phyloP scores from a whole-genome alignment of 2,888 invertebrate genomes.

The Machimus rusticus region DNA sequence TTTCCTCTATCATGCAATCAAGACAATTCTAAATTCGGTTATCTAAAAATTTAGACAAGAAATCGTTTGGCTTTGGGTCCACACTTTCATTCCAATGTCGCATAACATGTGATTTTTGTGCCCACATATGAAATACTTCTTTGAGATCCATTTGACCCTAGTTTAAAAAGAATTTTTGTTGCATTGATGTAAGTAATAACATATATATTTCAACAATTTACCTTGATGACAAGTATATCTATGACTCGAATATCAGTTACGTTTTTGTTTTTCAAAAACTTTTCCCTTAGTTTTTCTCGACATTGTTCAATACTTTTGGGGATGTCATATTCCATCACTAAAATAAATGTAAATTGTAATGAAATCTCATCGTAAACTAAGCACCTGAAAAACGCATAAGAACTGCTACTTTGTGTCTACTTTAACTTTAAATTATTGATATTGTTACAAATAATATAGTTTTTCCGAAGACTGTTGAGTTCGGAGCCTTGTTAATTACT shows the following conservation, averaged over 20 bases:
- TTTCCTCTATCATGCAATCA: background rate
- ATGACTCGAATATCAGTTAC: constrained; percentile 87
- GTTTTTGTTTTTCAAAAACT: constrained; percentile 78
- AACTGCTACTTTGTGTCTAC: too few relatives aligned
- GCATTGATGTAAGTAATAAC: background rate
- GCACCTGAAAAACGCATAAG: too few relatives aligned
- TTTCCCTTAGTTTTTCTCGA: constrained; percentile 75
- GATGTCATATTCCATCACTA: constrained; percentile 85
- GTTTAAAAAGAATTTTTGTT: background rate
- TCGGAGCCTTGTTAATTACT: too few relatives aligned
- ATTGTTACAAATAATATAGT: too few relatives aligned
- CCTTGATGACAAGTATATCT: constrained; percentile 92
- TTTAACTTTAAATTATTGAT: too few relatives aligned
- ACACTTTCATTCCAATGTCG: constrained; percentile 83
- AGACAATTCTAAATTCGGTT: constrained; percentile 59
- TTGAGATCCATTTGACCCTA: constrained; percentile 95
- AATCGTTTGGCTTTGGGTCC: constrained; percentile 87
- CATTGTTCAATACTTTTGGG: constrained; percentile 76
- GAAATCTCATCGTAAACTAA: background rate
- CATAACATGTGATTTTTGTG: constrained; percentile 90
- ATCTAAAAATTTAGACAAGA: constrained; percentile 87
- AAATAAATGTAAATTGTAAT: background rate
- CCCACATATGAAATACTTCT: constrained; percentile 86
- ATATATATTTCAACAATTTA: constrained; percentile 58
- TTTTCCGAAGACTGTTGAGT: too few relatives aligned